Conservation (phyloP, 37 sponge, comb jelly and placozoan species). For the Dysidea cf. avara region DNA sequence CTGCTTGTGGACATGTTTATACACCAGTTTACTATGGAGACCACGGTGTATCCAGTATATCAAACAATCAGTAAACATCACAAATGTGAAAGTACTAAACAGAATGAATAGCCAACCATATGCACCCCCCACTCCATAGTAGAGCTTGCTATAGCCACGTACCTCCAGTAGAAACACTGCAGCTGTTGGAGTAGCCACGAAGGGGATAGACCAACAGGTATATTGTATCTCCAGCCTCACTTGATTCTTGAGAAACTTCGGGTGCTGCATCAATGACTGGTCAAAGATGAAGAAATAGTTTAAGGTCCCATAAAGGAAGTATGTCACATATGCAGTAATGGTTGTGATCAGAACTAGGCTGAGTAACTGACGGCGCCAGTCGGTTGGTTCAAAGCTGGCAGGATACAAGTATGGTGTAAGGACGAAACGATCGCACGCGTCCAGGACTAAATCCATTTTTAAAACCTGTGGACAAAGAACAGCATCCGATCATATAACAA, state of each 20-base stretch:
- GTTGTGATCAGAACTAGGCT: conserved; percentile 37
- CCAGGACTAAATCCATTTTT: too few relatives aligned
- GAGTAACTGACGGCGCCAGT: too few relatives aligned
- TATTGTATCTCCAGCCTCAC: conserved; percentile 61
- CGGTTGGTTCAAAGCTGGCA: too few relatives aligned
- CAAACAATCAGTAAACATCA: conserved; percentile 83
- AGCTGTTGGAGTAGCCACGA: conserved; percentile 53
- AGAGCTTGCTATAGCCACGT: conserved; percentile 72
- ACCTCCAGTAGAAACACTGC: conserved; percentile 70
- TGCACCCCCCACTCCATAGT: conserved; percentile 30
- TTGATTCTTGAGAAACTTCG: conserved; percentile 71
- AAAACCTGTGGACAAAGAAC: too few relatives aligned
- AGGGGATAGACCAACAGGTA: conserved; percentile 50
- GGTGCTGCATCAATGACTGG: too few relatives aligned
- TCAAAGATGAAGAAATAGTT: conserved; percentile 65
- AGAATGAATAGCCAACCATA: conserved; percentile 46
- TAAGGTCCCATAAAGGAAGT: conserved; percentile 46
- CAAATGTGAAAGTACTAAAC: too few relatives aligned
- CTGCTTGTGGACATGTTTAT: conserved; percentile 78
- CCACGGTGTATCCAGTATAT: conserved; percentile 87
- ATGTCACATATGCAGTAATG: conserved; percentile 51
- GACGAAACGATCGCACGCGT: too few relatives aligned
- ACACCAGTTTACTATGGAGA: conserved; percentile 62
- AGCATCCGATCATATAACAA: too few relatives aligned
- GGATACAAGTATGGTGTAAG: too few relatives aligned